Conservation (phyloP, 2,797 vertebrate species). For the Varecia variegata region DNA sequence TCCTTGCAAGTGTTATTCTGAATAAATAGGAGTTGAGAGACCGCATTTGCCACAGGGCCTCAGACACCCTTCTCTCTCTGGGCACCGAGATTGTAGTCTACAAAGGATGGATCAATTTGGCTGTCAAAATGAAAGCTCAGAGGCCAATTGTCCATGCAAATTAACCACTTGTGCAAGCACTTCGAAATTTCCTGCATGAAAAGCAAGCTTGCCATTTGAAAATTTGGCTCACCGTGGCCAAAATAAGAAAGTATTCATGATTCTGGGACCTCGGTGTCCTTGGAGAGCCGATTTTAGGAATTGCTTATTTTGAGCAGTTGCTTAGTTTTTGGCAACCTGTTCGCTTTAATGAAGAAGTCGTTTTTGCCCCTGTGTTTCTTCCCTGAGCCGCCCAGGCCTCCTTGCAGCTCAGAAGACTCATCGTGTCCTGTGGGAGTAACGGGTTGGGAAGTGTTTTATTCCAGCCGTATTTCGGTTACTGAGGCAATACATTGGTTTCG, state of each 20-base stretch:
- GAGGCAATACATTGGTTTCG: not conserved
- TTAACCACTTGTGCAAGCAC: not conserved
- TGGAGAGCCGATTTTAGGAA: not conserved
- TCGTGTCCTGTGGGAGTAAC: not conserved
- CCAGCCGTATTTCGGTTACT: not conserved
- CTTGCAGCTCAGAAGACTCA: not conserved
- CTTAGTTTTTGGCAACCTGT: not conserved
- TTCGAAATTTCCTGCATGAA: not conserved
- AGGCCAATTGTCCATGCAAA: conserved; percentile 60
- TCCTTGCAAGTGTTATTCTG: conserved; percentile 13
- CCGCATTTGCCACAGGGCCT: not conserved
- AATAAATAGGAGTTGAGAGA: not conserved
- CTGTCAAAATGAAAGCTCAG: conserved; percentile 58
- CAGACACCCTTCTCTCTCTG: not conserved
- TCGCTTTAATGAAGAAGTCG: not conserved
- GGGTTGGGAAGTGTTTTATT: not conserved
- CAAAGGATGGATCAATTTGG: conserved; percentile 55
- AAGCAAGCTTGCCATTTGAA: conserved; percentile 35
- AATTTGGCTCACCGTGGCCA: not conserved
- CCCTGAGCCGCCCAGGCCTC: not conserved
- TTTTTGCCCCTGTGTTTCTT: not conserved
- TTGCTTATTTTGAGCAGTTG: not conserved
- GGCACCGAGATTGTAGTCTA: not conserved
- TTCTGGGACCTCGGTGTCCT: not conserved
- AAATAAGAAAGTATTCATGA: not conserved